Conservation (phyloP, 2,888 invertebrate genomes). For the Himalopsyche tibetana region DNA sequence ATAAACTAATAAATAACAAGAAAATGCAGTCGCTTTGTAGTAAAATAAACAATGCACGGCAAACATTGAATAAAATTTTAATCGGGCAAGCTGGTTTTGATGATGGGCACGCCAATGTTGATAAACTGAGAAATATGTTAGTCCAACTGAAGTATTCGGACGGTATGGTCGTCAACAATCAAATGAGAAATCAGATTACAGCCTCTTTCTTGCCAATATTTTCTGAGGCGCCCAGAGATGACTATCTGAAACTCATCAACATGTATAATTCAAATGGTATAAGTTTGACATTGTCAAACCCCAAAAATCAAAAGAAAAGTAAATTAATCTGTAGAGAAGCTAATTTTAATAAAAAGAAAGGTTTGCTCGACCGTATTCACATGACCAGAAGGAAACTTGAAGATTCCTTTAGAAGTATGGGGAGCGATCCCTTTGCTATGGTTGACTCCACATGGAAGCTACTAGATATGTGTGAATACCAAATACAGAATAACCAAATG, state of each 20-base stretch:
- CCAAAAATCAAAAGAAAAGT: neutral
- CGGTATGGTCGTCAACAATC: slow-evolving; percentile 70
- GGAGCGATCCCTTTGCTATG: neutral
- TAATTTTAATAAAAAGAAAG: neutral
- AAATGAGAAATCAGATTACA: slow-evolving; percentile 75
- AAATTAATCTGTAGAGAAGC: too few relatives aligned
- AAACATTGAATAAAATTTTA: slow-evolving; percentile 77
- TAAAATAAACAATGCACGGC: slow-evolving; percentile 73
- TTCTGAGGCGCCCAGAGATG: slow-evolving; percentile 71
- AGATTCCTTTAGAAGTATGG: slow-evolving; percentile 4
- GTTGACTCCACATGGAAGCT: neutral
- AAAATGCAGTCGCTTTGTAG: slow-evolving; percentile 67
- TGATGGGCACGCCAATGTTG: slow-evolving; percentile 74
- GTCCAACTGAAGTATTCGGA: slow-evolving; percentile 70
- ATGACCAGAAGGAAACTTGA: slow-evolving; percentile 43
- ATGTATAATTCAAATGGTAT: neutral
- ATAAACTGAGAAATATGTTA: slow-evolving; percentile 71
- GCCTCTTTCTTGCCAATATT: slow-evolving; percentile 77
- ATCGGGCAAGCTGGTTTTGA: slow-evolving; percentile 79
- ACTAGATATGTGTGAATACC: slow-evolving; percentile 13
- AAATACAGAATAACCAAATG: slow-evolving; percentile 19
- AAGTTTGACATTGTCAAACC: neutral
- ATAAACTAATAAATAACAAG: neutral
- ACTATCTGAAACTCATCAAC: slow-evolving; percentile 69
- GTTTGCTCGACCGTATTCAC: neutral